Conservation (phyloP, 2,113 vertebrate species). For the Lanius collurio region DNA sequence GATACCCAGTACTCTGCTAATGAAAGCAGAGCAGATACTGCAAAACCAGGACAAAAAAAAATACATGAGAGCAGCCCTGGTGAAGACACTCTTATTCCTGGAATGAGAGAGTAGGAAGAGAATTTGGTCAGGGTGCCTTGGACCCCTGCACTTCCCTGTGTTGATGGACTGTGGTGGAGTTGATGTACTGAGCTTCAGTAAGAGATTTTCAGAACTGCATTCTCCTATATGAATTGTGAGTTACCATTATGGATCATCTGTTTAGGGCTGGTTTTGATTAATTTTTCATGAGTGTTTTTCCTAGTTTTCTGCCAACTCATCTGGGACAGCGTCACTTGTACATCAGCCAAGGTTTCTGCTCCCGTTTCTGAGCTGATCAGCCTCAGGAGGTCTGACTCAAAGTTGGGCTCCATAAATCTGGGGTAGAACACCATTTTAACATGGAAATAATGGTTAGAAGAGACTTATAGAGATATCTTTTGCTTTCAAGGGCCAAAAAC, state of each 20-base stretch:
- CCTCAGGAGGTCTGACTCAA: constrained; percentile 1
- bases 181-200: not conserved
- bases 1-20: not conserved
- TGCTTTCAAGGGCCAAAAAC: not conserved
- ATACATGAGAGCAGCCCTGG: not conserved
- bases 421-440: not conserved
- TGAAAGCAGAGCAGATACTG: not conserved
- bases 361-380: not conserved
- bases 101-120: not conserved
- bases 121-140: not conserved
- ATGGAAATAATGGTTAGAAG: not conserved
- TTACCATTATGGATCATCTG: not conserved
- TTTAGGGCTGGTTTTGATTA: not conserved
- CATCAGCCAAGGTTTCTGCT: not conserved
- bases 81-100: not conserved
- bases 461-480: not conserved
- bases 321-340: not conserved
- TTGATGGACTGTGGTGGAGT: not conserved
- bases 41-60: not conserved
- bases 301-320: not conserved
- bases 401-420: not conserved
- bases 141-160: not conserved
- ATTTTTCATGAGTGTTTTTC: not conserved
- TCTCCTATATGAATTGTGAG: not conserved
- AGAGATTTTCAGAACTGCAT: not conserved